Evolutionary conservation across 1,140 invertebrate species (phyloP), one percentile per base, ranked within the genome.

Genomic region (Drosophila littoralis): DNA sequence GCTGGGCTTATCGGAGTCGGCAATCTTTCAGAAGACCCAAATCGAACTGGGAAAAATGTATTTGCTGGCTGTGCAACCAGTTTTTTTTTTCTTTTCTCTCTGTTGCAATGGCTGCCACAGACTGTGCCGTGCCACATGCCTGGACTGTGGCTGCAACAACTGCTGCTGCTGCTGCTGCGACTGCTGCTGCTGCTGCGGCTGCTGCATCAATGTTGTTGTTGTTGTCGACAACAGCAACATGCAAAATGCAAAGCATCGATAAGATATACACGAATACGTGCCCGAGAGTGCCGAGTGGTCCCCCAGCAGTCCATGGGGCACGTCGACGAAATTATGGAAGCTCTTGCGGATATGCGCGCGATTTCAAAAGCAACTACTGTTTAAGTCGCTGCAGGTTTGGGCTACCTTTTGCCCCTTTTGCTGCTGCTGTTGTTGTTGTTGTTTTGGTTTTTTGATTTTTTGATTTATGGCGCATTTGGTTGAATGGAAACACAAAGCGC

Each of bases 351-450:
- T 86, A 90, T 88, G 88, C 80, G 80, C 83, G 76, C 77, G 83
- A 86, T 88, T 81, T 88, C 80, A 81, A 80, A 84, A 91, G 80
- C 88, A 88, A 91, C 88, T 91, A 91, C 88, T 91, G 88, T 91
- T 85, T 86, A 17, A 58, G 59, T 45, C 48, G 40, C 40, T 40
- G 38, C 22, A 28, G 38, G 38, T 12, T 40, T 40, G 13, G 38
- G 40, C 60, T 57, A 40, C 68, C 61, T 64, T 36, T 9, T 36
- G 9, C 1, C 9, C 35, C 35, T 36, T 42, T 42, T 42, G 6
- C n/a, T 42, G n/a, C 13, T 42, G 6, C 10, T 42, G 6, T 42
- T 13, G 12, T n/a, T 7, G 7, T 8, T 36, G 9, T 36, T 36
- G 9, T 8, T 36, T 46, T 42, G 6, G 5, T 35, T 6, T 42